Evolutionary conservation across 2,888 invertebrate genomes (phyloP).

Genomic region (Machimus atricapillus): DNA sequence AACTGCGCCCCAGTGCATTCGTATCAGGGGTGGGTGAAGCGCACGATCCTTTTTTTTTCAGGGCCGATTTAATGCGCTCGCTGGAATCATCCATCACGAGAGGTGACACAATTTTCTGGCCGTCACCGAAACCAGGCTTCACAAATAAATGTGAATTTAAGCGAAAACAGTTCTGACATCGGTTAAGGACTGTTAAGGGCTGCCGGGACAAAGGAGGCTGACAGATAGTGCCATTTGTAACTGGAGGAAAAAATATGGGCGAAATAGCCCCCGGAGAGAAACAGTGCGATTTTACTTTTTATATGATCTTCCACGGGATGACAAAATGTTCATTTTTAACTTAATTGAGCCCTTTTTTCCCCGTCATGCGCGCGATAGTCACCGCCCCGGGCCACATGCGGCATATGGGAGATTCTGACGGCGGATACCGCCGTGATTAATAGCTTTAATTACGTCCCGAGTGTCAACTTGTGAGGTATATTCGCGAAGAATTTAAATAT

Average conservation of each 20-base stretch:
- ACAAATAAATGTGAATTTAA: constrained; percentile 42
- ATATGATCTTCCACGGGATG: constrained; percentile 32
- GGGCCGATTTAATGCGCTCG: neutral
- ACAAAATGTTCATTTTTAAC: constrained; percentile 42
- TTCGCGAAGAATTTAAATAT: constrained; percentile 24
- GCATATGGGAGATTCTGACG: constrained; percentile 10
- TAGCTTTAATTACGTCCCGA: constrained; percentile 33
- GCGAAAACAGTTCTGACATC: constrained; percentile 41
- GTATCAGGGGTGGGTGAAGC: neutral
- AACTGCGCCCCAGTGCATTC: constrained; percentile 33
- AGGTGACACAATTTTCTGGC: constrained; percentile 38
- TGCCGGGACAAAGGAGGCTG: constrained; percentile 20
- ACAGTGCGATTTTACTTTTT: constrained; percentile 31
- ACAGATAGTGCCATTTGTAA: constrained; percentile 39
- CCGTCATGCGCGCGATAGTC: constrained; percentile 1
- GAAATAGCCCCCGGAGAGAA: neutral
- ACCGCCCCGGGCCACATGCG: neutral
- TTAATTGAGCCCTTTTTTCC: constrained; percentile 38
- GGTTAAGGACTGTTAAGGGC: constrained; percentile 38
- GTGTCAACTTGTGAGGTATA: constrained; percentile 29
- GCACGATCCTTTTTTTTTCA: neutral
- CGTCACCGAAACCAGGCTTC: constrained; percentile 26
- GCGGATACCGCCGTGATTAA: constrained; percentile 26
- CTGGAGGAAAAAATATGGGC: constrained; percentile 30
- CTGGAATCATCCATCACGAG: constrained; percentile 36